A percentile compares a stretch with the other conserved stretches of the same genome.
These are phyloP conservation scores for Channa striata DNA, from an alignment of 2,797 vertebrate genomes.

Conservation along the genomic window DNA sequence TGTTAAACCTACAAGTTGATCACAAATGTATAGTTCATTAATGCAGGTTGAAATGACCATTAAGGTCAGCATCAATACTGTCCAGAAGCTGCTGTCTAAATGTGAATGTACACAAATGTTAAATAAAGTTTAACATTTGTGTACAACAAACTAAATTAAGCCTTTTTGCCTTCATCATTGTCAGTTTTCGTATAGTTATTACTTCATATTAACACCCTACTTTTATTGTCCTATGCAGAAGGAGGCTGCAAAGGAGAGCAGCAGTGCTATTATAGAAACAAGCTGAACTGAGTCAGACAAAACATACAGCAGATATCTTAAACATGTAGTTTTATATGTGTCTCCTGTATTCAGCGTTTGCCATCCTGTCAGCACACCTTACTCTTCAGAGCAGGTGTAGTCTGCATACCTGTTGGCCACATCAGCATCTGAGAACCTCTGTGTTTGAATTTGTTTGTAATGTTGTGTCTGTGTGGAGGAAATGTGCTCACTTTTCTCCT, in stretches of 20 bases:
- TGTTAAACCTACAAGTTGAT: too few relatives aligned
- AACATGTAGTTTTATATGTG: conserved; percentile 12
- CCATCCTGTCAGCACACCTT: conserved; percentile 30
- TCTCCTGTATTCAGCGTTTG: conserved; percentile 27
- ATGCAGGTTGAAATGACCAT: too few relatives aligned
- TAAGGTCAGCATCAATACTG: too few relatives aligned
- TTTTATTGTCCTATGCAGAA: too few relatives aligned
- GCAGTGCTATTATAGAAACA: too few relatives aligned
- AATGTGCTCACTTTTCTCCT: conserved; percentile 56
- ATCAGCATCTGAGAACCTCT: conserved; percentile 60
- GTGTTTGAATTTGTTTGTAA: conserved; percentile 75
- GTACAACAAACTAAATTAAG: not conserved
- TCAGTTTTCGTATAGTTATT: conserved; percentile 19
- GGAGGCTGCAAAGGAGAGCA: too few relatives aligned
- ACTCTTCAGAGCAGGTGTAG: conserved; percentile 62
- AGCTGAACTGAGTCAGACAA: too few relatives aligned
- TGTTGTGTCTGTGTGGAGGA: conserved; percentile 34
- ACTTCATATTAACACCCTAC: not conserved
- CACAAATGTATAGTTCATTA: too few relatives aligned
- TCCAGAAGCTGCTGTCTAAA: too few relatives aligned
- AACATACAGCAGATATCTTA: conserved; percentile 13
- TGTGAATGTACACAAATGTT: too few relatives aligned
- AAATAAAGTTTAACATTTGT: too few relatives aligned
- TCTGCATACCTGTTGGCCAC: conserved; percentile 42
- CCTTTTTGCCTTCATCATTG: conserved; percentile 18